A percentile compares a stretch with the other conserved stretches of the same genome.
Conservation (phyloP, 2,888 invertebrate species). For the Melinaea marsaeus region DNA sequence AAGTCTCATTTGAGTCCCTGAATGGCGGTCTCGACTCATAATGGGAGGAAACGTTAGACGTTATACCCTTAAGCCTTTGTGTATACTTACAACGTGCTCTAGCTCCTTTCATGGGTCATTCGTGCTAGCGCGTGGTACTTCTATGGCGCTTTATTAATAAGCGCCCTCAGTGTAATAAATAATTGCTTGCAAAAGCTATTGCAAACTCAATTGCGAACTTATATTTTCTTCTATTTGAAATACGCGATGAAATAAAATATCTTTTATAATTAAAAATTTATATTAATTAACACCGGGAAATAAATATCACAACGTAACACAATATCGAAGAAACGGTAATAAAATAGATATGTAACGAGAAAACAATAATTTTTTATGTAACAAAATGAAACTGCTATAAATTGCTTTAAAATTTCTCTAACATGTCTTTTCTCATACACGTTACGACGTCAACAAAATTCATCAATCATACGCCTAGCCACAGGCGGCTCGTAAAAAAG, state of each 20-base stretch:
- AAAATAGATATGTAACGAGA: too few species aligned
- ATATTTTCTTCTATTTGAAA: not conserved
- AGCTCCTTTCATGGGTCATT: conserved; percentile 60
- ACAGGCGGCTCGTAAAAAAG: too few species aligned
- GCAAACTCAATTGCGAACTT: conserved; percentile 6
- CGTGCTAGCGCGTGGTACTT: conserved; percentile 45
- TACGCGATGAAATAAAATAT: too few species aligned
- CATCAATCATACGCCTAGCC: too few species aligned
- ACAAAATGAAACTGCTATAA: not conserved
- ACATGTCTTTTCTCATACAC: conserved; percentile 11
- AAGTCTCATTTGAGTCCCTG: conserved; percentile 66
- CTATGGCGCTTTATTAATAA: conserved; percentile 60
- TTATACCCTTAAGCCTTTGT: conserved; percentile 62
- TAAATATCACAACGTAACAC: too few species aligned
- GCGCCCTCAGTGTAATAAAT: conserved; percentile 43
- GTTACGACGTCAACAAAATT: too few species aligned
- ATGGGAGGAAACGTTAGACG: conserved; percentile 64
- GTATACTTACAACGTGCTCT: conserved; percentile 52
- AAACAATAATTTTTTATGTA: too few species aligned
- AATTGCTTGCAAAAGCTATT: conserved; percentile 31
- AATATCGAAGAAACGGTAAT: too few species aligned
- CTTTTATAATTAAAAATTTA: too few species aligned
- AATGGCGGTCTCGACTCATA: conserved; percentile 65
- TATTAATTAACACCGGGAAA: too few species aligned
- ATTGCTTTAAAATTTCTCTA: not conserved